Evolutionary conservation across 2,113 vertebrate species (phyloP), one percentile per base, ranked within the genome.

Genomic region (Halcyon senegalensis): DNA sequence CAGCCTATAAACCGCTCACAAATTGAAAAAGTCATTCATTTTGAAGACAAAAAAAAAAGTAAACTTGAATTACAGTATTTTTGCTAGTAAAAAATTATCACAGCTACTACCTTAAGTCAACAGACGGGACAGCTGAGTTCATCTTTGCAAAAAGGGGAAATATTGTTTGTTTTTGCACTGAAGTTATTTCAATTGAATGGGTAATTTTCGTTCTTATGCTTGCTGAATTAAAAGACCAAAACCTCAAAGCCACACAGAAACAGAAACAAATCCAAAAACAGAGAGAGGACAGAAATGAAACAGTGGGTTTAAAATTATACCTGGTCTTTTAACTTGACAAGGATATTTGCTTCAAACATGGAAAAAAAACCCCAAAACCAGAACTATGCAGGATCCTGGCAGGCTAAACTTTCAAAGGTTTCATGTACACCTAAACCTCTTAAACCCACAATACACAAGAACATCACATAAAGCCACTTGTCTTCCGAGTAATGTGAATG

Each of bases 41-140:
- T 58, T 33, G 21, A 63, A 53, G 1, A 0, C 17, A 60, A 58
- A 77, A 64, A 15, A n/a, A 18, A 27, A 55, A 18, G 28, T 70
- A 75, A 91, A 87, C 18, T 18, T 67, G 28, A 90, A 88, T 78
- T 76, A 89, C 23, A 69, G 10, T 83, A 75, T 79, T 86, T 92
- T 80, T 81, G 24, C 23, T 48, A 80, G 30, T 60, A 92, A 87
- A 94, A 83, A 83, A 60, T 51, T 44, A 64, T 21, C 30, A 43
- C 13, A 39, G 11, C 24, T 77, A 50, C 27, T 68, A 59, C 59
- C 82, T 85, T 68, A 74, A 81, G 23, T 74, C 20, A 62, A 84
- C 12, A 64, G 11, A 86, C 83, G 50, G 16, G 24, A 84, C 13
- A 69, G 18, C 41, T 25, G 59, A 55, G 3, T 31, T 27, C 19